Conservation (phyloP, 1,140 invertebrate species). For the Centruroides sculpturatus region DNA sequence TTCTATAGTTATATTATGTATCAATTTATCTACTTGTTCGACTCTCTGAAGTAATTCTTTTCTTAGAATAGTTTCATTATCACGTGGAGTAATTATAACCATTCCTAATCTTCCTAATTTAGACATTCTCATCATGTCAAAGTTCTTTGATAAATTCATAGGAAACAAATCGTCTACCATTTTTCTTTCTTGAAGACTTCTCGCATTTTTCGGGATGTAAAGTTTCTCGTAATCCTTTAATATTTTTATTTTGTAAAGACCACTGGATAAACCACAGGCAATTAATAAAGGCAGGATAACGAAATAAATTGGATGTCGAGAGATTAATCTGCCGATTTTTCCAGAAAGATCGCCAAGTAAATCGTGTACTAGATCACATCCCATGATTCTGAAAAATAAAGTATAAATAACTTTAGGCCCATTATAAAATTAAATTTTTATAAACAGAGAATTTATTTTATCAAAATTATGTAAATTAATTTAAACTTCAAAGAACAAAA, state of each 20-base stretch:
- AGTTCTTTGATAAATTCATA: slow-evolving; percentile 71
- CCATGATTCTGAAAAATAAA: too few species aligned
- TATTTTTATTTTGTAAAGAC: slow-evolving; percentile 23
- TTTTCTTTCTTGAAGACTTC: slow-evolving; percentile 49
- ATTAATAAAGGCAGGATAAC: slow-evolving; percentile 67
- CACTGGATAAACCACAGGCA: slow-evolving; percentile 25
- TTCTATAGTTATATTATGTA: too few species aligned
- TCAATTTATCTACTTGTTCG: too few species aligned
- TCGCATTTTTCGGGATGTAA: slow-evolving; percentile 70
- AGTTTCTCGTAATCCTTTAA: slow-evolving; percentile 80
- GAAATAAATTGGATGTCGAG: slow-evolving; percentile 68
- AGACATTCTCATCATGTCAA: slow-evolving; percentile 68
- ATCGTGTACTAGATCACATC: too few species aligned
- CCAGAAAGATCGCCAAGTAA: slow-evolving; percentile 39
- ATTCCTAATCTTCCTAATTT: slow-evolving; percentile 76
- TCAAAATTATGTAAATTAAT: too few species aligned
- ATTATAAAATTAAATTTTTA: too few species aligned
- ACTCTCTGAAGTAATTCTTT: slow-evolving; percentile 27
- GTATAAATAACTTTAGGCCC: too few species aligned
- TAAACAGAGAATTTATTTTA: too few species aligned
- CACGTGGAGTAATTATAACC: slow-evolving; percentile 65
- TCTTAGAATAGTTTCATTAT: slow-evolving; percentile 60
- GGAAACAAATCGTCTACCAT: slow-evolving; percentile 66
- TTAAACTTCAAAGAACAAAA: too few species aligned
- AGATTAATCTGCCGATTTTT: slow-evolving; percentile 61